Evolutionary conservation across 30 jellyfish, hydroid and myxozoan genomes (phyloP).

Genomic region (Aurelia aurita): DNA sequence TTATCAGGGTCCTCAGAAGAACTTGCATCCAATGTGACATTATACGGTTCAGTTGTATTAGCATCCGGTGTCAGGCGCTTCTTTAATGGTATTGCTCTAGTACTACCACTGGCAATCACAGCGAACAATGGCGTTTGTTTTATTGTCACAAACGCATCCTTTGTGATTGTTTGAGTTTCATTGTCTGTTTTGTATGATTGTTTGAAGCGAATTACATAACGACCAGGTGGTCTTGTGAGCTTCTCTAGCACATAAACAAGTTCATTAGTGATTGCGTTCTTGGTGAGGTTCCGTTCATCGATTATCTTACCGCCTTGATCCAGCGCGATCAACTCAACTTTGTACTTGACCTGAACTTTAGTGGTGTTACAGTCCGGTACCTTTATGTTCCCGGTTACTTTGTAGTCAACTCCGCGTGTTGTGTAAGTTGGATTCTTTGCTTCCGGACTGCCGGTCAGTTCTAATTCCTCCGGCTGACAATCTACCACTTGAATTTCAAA

Average conservation of each 20-base stretch:
- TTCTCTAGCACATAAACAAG: background rate
- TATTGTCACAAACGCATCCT: slow-evolving; percentile 60
- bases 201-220: slow-evolving; percentile 33
- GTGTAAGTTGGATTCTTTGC: slow-evolving; percentile 24
- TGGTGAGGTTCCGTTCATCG: slow-evolving; percentile 4
- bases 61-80: slow-evolving; percentile 11
- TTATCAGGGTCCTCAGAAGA: slow-evolving; percentile 81
- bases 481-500: slow-evolving; percentile 30
- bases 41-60: slow-evolving; percentile 26
- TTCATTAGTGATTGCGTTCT: background rate
- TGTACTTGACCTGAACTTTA: background rate
- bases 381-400: slow-evolving; percentile 29
- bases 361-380: slow-evolving; percentile 24
- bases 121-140: slow-evolving; percentile 67
- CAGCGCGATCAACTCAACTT: slow-evolving; percentile 8
- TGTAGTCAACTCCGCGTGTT: slow-evolving; percentile 67
- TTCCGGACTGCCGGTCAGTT: slow-evolving; percentile 66
- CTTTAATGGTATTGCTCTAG: slow-evolving; percentile 59
- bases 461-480: slow-evolving; percentile 53
- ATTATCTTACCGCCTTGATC: background rate
- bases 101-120: slow-evolving; percentile 69
- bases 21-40: slow-evolving; percentile 63
- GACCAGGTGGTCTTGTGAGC: slow-evolving; percentile 39
- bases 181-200: background rate
- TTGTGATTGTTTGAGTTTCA: slow-evolving; percentile 7